Conservation (phyloP, 2,113 vertebrate species). For the Peromyscus maniculatus region DNA sequence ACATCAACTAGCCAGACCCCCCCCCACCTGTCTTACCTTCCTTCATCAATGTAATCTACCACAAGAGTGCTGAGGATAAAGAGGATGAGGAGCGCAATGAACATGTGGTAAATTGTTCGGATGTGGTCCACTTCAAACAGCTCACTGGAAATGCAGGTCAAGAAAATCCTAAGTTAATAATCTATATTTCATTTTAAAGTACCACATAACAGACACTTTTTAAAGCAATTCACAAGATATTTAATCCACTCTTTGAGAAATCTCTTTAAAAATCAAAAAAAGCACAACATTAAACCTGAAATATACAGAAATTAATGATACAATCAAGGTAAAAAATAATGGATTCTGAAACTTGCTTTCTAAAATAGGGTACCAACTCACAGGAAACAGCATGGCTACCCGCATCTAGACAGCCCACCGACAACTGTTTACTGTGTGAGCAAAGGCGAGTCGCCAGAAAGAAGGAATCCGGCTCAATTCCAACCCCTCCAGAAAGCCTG, state of each 20-base stretch:
- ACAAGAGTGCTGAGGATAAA: slow-evolving; percentile 97
- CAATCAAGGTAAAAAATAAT: not conserved
- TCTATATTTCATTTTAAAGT: not conserved
- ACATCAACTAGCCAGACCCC: not conserved
- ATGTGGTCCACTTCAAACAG: slow-evolving; percentile 99
- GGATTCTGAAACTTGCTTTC: not conserved
- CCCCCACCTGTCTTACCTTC: slow-evolving; percentile 90
- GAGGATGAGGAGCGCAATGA: slow-evolving; percentile 97
- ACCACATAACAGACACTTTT: not conserved
- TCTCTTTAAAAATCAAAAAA: not conserved
- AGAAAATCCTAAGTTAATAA: slow-evolving; percentile 40
- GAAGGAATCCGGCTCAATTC: not conserved
- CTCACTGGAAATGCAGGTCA: slow-evolving; percentile 88
- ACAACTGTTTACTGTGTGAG: not conserved
- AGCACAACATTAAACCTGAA: not conserved
- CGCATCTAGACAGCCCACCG: not conserved
- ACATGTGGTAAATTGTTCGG: slow-evolving; percentile 99
- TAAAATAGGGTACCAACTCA: not conserved
- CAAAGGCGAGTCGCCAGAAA: not conserved
- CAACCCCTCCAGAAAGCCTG: not conserved
- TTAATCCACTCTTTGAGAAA: slow-evolving; percentile 22
- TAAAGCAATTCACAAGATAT: slow-evolving; percentile 33
- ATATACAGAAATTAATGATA: not conserved
- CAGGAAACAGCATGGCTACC: not conserved
- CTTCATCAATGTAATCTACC: slow-evolving; percentile 97